Conservation (phyloP, 2,113 vertebrate genomes). For the Columbina picui region DNA sequence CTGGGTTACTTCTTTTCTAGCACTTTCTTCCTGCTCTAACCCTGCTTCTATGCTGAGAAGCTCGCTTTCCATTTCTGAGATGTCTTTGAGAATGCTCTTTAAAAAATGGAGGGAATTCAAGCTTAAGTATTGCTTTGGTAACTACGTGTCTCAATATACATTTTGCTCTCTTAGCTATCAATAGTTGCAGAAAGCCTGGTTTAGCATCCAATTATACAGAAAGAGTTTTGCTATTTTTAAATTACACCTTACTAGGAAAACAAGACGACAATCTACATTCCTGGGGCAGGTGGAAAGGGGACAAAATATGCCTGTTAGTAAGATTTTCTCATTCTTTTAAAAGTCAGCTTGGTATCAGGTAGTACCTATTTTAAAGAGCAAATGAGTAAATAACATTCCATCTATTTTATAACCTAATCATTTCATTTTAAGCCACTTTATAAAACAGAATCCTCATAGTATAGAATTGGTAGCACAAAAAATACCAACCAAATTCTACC, state of each 20-base stretch:
- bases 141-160: neutral
- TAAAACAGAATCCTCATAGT: neutral
- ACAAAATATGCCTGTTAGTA: neutral
- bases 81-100: constrained; percentile 73
- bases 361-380: neutral
- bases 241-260: neutral
- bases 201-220: neutral
- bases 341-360: neutral
- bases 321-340: neutral
- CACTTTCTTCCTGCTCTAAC: constrained; percentile 58
- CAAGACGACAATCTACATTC: neutral
- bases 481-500: neutral
- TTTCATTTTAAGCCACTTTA: neutral
- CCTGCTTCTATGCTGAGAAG: constrained; percentile 58
- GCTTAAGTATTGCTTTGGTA: neutral
- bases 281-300: neutral
- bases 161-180: neutral
- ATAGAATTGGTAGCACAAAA: neutral
- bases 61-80: constrained; percentile 66
- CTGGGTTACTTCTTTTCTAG: constrained; percentile 43
- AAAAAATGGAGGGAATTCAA: neutral
- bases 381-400: neutral
- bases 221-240: neutral
- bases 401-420: neutral
- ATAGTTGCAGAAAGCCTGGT: neutral